Base-by-base conservation (phyloP, 1,140 invertebrate genomes). In the Cyclargus thomasi region DNA sequence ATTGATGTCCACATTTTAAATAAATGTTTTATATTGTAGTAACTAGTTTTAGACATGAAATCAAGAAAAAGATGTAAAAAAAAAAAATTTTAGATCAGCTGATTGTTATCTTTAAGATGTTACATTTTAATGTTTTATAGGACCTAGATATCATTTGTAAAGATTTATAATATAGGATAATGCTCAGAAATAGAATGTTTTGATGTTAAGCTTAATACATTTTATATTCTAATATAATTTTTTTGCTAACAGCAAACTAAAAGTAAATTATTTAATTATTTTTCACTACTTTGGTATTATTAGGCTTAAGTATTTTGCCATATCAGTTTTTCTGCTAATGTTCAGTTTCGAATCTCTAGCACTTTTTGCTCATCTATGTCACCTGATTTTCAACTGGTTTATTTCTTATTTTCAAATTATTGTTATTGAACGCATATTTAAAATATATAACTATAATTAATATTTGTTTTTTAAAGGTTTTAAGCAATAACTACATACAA, bases 41-140 rank as follows among this genome's bases (percentile, higher is more conserved):
- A 16, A 1, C 0, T 47, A 8, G 11, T 16, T 8, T 8, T 47
- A 14, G 3, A 47, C 29, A 47, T 47, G 29, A 47, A 47, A 16
- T 14, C 10, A 8, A 39, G 53, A 64, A 64, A 57, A 63, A 59
- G 53, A 63, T 68, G 67, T 35, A 8, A 16, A 47, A 16, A 47
- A 47, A 11, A 4, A 14, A 47, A 14, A 14, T 16, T 47, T 47
- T 47, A 14, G 39, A 47, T 47, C 39, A 47, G 39, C 39, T 47
- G 39, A 47, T 47, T 47, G 11, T 47, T 47, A 47, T 47, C 39
- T 47, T 8, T 47, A 11, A n/a, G n/a, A n/a, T 47, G 39, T 16
- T 14, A 47, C 39, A 47, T 47, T 39, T 39, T 39, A 8, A 8
- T 39, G 36, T 1, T 39, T 39, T 47, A 0, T 7, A 5, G 4